A percentile compares a stretch with the other conserved stretches of the same genome.
phyloP scores from a whole-genome alignment of 2,113 vertebrate genomes.

The rabbit (Oryctolagus cuniculus) region DNA sequence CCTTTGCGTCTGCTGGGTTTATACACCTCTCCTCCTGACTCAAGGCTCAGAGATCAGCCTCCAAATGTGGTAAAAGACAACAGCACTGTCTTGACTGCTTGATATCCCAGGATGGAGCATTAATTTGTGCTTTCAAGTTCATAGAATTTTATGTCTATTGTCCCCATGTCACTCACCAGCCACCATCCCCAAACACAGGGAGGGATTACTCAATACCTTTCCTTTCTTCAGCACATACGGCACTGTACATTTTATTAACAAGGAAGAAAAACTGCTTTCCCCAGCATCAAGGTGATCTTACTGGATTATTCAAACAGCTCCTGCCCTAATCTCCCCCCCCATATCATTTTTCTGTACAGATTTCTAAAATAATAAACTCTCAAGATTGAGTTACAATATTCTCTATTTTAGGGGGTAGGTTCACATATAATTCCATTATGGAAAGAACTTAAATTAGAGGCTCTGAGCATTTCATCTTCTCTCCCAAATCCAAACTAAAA shows the following conservation, averaged over 20 bases:
- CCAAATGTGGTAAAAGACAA: slow-evolving; percentile 47
- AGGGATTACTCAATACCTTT: slow-evolving; percentile 28
- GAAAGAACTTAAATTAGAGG: background rate
- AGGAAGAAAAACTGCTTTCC: slow-evolving; percentile 13
- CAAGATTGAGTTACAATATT: background rate
- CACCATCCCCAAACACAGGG: background rate
- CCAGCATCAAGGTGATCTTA: background rate
- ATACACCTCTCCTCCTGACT: slow-evolving; percentile 57
- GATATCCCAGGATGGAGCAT: background rate
- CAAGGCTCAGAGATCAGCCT: slow-evolving; percentile 58
- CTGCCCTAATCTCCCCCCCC: background rate
- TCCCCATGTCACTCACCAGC: too few relatives aligned
- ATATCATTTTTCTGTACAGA: background rate
- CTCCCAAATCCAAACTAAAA: background rate
- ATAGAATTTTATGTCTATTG: background rate
- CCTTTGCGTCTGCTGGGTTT: slow-evolving; percentile 80
- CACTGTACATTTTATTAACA: background rate
- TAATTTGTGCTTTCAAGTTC: background rate
- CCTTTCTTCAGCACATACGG: background rate
- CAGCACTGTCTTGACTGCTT: slow-evolving; percentile 43
- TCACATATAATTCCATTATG: background rate
- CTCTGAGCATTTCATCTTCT: background rate
- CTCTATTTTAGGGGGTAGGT: background rate
- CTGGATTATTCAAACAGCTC: background rate
- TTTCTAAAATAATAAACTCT: background rate